Base-by-base conservation (phyloP, 2,797 vertebrate genomes). In the Falco cherrug region DNA sequence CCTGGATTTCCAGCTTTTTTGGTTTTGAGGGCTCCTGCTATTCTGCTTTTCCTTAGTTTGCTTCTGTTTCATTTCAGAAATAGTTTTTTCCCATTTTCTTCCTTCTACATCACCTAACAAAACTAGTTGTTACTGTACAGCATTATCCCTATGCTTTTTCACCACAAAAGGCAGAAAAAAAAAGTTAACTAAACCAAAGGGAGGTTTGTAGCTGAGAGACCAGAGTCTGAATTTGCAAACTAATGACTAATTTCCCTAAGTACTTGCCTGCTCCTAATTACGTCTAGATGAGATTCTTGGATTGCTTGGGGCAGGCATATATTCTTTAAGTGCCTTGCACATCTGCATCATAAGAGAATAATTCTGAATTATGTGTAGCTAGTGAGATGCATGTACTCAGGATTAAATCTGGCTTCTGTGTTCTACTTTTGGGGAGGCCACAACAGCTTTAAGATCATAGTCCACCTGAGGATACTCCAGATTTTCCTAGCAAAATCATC, bases 231-330 rank as follows among this genome's bases (percentile, higher is more conserved):
- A 92, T 96, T 96, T 97, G 93, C 88, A 95, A 95, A 78, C 87
- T 94, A 94, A 96, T 94, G 87, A 92, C 84, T 96, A 75, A 97
- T 95, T 95, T 97, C 96, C 94, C 84, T 87, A 93, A 96, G 82
- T 91, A 78, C 82, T 91, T 95, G 68, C 92, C 61, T 89, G 39
- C 53, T 91, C 35, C 95, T 97, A 93, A 95, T 95, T 96, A 94
- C 2, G n/a, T 92, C 82, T 94, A 92, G 96, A 96, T 96, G 91
- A 94, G 92, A 93, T 95, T 95, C 73, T 60, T 93, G 91, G 73
- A 86, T 86, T 6, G 57, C 91, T 95, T 84, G 85, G 63, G 93
- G 94, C 91, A 93, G 85, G 33, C 61, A 54, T 73, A 45, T 95
- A 83, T 79, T 90, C 76, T 91, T 88, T 76, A 87, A 95, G 64